Evolutionary conservation across 2,113 vertebrate genomes (phyloP).

Genomic region (Lepus timidus): DNA sequence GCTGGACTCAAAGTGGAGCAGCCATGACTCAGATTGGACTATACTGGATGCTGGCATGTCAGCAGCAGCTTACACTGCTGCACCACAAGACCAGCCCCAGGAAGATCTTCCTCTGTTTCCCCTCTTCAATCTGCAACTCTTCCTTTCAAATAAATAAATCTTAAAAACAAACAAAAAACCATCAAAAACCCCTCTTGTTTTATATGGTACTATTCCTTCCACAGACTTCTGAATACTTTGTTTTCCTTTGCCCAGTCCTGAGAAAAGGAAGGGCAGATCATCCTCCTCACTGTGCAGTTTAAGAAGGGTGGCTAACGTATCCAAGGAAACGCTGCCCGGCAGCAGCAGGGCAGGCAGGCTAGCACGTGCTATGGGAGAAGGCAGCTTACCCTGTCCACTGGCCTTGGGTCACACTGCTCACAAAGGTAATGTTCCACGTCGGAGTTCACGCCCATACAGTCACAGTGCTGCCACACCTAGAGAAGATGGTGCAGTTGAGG

Average conservation of each 20-base stretch:
- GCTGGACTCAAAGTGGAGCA: no score
- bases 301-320: background rate
- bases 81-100: no score
- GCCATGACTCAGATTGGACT: no score
- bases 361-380: background rate
- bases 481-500: background rate
- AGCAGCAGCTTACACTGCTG: no score
- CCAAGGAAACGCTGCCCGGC: background rate
- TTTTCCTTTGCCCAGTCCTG: constrained; percentile 10
- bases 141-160: no score
- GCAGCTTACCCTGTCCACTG: constrained; percentile 92
- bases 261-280: background rate
- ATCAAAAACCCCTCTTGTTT: background rate
- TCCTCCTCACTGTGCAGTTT: background rate
- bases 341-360: background rate
- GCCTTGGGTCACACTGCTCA: constrained; percentile 96
- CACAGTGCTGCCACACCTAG: constrained; percentile 99
- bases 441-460: constrained; percentile 96
- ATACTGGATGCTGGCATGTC: no score
- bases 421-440: constrained; percentile 98
- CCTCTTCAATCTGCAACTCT: no score
- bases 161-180: no score
- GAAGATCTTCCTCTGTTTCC: no score
- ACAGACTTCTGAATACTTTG: background rate
- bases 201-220: background rate